Evolutionary conservation across 2,113 vertebrate genomes (phyloP).

Genomic region (Tupaia tana): DNA sequence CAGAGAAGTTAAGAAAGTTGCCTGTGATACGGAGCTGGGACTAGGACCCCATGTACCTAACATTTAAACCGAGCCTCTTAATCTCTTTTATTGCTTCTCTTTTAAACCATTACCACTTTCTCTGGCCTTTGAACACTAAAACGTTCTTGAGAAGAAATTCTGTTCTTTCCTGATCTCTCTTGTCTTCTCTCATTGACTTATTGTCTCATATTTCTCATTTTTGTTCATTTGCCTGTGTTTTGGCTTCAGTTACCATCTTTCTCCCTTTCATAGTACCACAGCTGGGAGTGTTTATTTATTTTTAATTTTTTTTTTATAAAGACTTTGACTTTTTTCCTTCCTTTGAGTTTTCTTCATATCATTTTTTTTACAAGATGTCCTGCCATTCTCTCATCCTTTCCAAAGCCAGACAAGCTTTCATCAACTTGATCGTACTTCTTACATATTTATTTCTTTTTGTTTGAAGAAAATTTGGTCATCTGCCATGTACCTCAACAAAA

Average conservation of each 20-base stretch:
- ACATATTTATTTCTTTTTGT: slow-evolving; percentile 66
- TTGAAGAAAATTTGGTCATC: slow-evolving; percentile 62
- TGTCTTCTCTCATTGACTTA: not conserved
- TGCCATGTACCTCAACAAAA: slow-evolving; percentile 51
- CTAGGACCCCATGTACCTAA: not conserved
- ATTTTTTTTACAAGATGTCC: slow-evolving; percentile 57
- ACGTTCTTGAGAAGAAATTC: not conserved
- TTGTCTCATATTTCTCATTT: slow-evolving; percentile 22
- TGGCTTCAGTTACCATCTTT: not conserved
- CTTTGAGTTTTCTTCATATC: slow-evolving; percentile 65
- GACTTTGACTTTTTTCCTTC: slow-evolving; percentile 65
- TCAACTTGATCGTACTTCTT: slow-evolving; percentile 55
- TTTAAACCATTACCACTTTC: not conserved
- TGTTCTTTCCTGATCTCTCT: not conserved
- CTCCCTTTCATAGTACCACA: slow-evolving; percentile 50
- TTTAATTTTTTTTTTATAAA: not conserved
- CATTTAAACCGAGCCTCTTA: not conserved
- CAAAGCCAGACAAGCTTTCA: slow-evolving; percentile 51
- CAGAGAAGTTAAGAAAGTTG: not conserved
- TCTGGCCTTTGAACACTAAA: not conserved
- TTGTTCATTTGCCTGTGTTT: slow-evolving; percentile 45
- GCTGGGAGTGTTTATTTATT: slow-evolving; percentile 66
- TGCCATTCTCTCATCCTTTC: slow-evolving; percentile 49
- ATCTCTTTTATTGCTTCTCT: not conserved
- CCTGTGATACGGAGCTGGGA: not conserved